Base-by-base conservation (phyloP, 2,797 vertebrate genomes). In the Mus minutoides region DNA sequence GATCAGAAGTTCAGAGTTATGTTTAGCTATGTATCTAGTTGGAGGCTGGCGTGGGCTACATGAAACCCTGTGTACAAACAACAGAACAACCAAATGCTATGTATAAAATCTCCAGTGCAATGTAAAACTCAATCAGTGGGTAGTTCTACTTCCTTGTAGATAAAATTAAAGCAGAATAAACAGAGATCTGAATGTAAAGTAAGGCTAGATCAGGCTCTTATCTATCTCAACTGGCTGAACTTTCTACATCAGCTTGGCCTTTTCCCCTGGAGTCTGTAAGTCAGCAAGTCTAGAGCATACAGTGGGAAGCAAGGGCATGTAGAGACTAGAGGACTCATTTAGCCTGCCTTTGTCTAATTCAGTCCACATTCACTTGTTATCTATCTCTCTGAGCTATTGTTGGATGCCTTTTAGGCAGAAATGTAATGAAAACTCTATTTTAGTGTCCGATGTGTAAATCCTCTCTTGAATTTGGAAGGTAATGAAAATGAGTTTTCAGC, bases 331-430 rank as follows among this genome's bases (percentile, higher is more conserved):
- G 19, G 37, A 52, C n/a, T 80, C 19, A 37, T 58, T 88, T 75
- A 77, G 71, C 56, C 31, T 54, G 37, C 58, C 13, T 80, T 54
- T 34, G 49, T 62, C 31, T 64, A 80, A 92, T 80, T 86, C 26
- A 62, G 43, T 56, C 40, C 26, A 34, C n/a, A 67, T 89, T 91
- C 29, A 56, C 60, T 94, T 79, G 52, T 92, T 90, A 76, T 26
- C 69, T 88, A 2, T 96, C 31, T 67, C 75, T 79, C 85, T 90
- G 91, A 90, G 60, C 71, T 93, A 71, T 87, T 52, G 7, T n/a
- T 79, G 82, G 86, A 91, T 95, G 43, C 34, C 64, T 84, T 76
- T 64, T 85, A 92, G 73, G 83, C 34, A 71, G 86, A 93, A 40
- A 85, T 91, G 90, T 82, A 80, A 52, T 64, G 43, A 76, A 80